Conservation (phyloP, 64 coral and sea anemone genomes). For the Stichodactyla mertensii region DNA sequence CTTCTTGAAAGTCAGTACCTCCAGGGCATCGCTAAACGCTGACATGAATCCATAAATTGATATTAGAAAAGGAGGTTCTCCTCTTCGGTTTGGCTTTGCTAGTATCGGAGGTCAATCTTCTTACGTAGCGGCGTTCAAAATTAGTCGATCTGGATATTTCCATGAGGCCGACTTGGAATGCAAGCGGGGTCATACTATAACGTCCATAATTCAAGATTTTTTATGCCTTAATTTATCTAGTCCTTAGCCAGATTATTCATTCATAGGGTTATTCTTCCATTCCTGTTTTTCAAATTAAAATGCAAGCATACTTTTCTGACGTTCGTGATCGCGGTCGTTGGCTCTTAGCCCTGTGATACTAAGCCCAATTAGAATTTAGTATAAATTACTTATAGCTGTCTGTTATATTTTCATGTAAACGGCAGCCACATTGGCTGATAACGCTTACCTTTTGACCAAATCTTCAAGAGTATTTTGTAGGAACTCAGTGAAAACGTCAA, state of each 20-base stretch:
- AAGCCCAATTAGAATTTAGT: background rate
- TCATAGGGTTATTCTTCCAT: background rate
- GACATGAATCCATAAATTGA: background rate
- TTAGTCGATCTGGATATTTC: background rate
- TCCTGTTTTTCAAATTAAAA: background rate
- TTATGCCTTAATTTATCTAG: background rate
- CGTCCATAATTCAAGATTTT: background rate
- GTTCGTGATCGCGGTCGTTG: background rate
- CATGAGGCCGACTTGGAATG: background rate
- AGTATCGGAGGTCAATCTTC: background rate
- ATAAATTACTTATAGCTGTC: background rate
- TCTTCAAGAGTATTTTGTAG: background rate
- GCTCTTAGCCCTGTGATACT: background rate
- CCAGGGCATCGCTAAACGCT: background rate
- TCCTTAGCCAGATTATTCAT: background rate
- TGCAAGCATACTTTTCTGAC: background rate
- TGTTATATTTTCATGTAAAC: background rate
- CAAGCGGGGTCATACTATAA: background rate
- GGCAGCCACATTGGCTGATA: background rate
- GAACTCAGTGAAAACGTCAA: background rate
- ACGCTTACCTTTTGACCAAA: background rate
- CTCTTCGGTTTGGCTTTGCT: background rate
- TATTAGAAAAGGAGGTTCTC: conserved; percentile 2
- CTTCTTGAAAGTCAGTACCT: too few species aligned
- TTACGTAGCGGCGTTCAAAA: background rate